A percentile compares a stretch with the other conserved stretches of the same genome.
These are phyloP conservation scores for Polia nebulosa DNA, from an alignment of 2,888 invertebrate genomes.

Conservation along the genomic window DNA sequence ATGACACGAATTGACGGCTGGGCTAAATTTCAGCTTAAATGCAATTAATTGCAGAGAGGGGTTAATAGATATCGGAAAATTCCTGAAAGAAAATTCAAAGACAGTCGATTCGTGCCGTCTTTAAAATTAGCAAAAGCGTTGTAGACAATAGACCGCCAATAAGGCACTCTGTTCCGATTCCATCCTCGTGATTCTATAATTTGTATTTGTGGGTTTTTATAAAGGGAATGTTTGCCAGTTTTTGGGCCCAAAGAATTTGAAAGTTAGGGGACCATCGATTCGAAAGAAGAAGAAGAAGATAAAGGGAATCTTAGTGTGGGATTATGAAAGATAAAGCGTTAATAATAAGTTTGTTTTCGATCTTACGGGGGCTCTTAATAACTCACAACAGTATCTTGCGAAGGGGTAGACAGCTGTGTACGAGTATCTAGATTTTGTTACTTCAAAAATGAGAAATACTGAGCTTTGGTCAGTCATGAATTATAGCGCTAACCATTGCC, in stretches of 20 bases:
- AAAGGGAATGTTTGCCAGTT: not conserved
- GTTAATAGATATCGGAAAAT: conserved; percentile 24
- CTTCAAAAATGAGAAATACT: too few relatives aligned
- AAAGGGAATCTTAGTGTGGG: conserved; percentile 4
- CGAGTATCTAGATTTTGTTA: too few relatives aligned
- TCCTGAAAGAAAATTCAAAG: conserved; percentile 25
- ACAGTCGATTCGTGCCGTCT: conserved; percentile 22
- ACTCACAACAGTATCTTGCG: not conserved
- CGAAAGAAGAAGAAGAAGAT: too few relatives aligned
- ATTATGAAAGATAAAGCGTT: conserved; percentile 9
- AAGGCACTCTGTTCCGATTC: conserved; percentile 19
- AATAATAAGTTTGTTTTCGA: not conserved
- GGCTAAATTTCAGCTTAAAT: conserved; percentile 10
- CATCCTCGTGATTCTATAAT: conserved; percentile 15
- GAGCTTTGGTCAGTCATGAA: too few relatives aligned
- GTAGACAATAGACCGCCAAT: conserved; percentile 25
- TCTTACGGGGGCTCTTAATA: not conserved
- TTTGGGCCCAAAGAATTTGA: too few relatives aligned
- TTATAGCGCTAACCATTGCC: too few relatives aligned
- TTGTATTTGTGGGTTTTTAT: conserved; percentile 10
- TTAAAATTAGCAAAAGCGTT: conserved; percentile 20
- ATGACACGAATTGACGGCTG: not conserved
- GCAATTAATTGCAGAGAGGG: conserved; percentile 28
- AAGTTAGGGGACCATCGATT: too few relatives aligned
- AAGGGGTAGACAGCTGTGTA: too few relatives aligned